phyloP scores from a whole-genome alignment of 2,797 vertebrate genomes.

The Cetoscarus ocellatus region DNA sequence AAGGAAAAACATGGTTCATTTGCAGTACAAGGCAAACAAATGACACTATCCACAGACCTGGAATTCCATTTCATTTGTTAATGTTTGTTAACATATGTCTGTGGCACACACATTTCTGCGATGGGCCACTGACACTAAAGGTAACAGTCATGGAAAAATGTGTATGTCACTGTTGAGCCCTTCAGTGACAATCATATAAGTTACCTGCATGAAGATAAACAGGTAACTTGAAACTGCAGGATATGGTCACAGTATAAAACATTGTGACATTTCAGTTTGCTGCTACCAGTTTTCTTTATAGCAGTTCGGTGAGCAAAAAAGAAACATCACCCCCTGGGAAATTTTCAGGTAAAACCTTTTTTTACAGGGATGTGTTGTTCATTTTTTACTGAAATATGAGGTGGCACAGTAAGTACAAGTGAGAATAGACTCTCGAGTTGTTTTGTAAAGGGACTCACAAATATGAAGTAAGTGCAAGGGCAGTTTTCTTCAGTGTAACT shows the following conservation, averaged over 20 bases:
- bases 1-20: no score
- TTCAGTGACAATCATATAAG: no score
- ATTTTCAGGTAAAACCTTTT: constrained; percentile 9
- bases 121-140: no score
- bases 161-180: no score
- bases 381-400: constrained; percentile 31
- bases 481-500: background rate
- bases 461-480: constrained; percentile 33
- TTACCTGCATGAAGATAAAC: background rate
- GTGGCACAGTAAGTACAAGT: constrained; percentile 14
- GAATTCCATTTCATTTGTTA: no score
- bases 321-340: constrained; percentile 10
- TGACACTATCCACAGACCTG: no score
- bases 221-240: background rate
- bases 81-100: no score
- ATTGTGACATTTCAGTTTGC: constrained; percentile 6
- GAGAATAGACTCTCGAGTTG: constrained; percentile 20
- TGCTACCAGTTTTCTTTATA: constrained; percentile 15
- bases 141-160: no score
- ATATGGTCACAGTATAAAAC: no score
- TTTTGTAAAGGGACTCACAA: constrained; percentile 29
- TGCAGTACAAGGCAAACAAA: no score
- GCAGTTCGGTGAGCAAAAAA: constrained; percentile 7
- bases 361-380: constrained; percentile 32
- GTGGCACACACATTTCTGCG: no score